Base-by-base conservation (phyloP, 2,888 invertebrate genomes). In the Cephus pygmeus region DNA sequence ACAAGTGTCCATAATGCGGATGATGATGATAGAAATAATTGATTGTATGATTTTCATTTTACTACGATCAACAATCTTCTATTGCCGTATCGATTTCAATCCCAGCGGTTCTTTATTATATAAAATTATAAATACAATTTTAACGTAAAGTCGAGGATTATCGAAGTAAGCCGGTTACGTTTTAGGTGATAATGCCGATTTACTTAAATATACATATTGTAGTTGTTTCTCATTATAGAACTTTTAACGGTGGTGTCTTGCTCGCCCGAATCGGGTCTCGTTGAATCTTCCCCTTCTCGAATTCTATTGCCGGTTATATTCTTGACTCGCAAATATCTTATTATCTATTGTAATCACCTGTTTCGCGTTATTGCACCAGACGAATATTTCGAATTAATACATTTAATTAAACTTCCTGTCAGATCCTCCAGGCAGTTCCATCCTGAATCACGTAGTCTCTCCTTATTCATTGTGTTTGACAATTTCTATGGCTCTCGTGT, bases 141-240 rank as follows among this genome's bases (percentile, higher is more conserved):
- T 80, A 81, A 82, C 56, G 2, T 79, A 79, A 80, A 81, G 78
- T 80, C 81, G 79, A 81, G 79, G 78, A 56, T 36, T 69, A 77
- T 75, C 40, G 75, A 75, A 77, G 75, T n/a, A 69, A 75, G 34
- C 75, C 74, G 77, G 23, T 77, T 77, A 79, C 76, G 76, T 71
- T 71, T 73, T 79, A 73, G 79, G 75, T 36, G 81, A 80, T 23
- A 79, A 79, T 83, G 84, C 78, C 78, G 78, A 80, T 77, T 85
- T 73, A 83, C 77, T 77, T 77, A 33, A 56, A 77, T 77, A 69
- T 34, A 30, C 30, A 12, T 74, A 74, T n/a, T n/a, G 83, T 84
- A 86, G 85, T 86, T 87, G 85, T 87, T 88, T 88, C 85, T 84
- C 84, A 83, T 82, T 83, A 80, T 84, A 82, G 82, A 79, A 82